Conservation (phyloP, 2,888 invertebrate genomes). For the Pediacus dermestoides region DNA sequence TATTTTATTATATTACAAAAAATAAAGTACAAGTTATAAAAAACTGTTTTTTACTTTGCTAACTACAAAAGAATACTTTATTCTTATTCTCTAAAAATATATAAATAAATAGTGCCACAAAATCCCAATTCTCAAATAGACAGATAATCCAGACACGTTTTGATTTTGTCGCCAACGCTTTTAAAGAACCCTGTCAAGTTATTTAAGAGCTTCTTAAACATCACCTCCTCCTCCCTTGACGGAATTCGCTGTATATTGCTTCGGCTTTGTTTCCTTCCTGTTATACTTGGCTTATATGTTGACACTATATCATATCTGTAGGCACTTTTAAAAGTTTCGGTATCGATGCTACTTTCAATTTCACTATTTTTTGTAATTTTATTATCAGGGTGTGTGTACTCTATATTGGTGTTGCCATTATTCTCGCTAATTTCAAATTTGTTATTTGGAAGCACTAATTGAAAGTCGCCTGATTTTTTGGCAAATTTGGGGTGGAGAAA, state of each 20-base stretch:
- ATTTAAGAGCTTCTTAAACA: conserved; percentile 11
- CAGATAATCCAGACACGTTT: too few species aligned
- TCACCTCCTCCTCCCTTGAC: conserved; percentile 11
- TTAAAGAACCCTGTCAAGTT: conserved; percentile 16
- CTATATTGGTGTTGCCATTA: not conserved
- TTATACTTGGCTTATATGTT: too few species aligned
- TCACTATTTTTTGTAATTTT: conserved; percentile 12
- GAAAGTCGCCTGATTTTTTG: not conserved
- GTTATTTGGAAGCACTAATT: conserved; percentile 2
- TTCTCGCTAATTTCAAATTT: conserved; percentile 2
- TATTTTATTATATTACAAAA: too few species aligned
- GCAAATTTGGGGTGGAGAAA: conserved; percentile 1
- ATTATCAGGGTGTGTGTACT: conserved; percentile 1
- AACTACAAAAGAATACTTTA: too few species aligned
- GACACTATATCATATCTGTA: too few species aligned
- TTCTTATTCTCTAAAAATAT: too few species aligned
- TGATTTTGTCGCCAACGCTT: not conserved
- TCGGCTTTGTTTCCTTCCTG: too few species aligned
- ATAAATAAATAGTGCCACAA: too few species aligned
- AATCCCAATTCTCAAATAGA: too few species aligned
- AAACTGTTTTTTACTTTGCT: too few species aligned
- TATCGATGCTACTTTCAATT: conserved; percentile 10
- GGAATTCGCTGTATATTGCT: conserved; percentile 17
- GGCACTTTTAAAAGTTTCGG: too few species aligned
- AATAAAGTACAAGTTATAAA: too few species aligned